These are phyloP conservation scores for Drosophila pseudotakahashii DNA, from an alignment of 2,888 invertebrate species.

Conservation along the genomic window DNA sequence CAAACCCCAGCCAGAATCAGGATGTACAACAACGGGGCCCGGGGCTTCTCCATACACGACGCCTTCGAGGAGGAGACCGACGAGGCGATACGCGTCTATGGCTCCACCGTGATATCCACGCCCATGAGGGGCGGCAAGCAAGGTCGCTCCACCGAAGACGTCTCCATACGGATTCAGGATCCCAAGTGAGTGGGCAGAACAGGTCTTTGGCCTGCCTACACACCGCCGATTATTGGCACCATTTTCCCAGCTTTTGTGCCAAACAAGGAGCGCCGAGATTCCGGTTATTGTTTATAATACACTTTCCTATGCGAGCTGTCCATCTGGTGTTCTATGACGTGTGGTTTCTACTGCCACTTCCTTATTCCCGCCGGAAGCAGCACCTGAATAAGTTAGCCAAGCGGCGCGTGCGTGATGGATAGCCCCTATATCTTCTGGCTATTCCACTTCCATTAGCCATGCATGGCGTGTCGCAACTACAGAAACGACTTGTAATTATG, in stretches of 20 bases:
- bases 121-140: conserved; percentile 86
- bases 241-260: conserved; percentile 48
- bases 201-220: conserved; percentile 45
- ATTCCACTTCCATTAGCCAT: conserved; percentile 55
- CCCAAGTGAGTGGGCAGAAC: conserved; percentile 81
- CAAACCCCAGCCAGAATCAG: conserved; percentile 7
- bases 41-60: conserved; percentile 91
- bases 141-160: conserved; percentile 86
- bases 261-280: conserved; percentile 19
- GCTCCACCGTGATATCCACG: conserved; percentile 90
- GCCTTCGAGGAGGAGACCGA: conserved; percentile 94
- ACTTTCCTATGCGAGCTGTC: too few species aligned
- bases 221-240: conserved; percentile 54
- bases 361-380: conserved; percentile 65
- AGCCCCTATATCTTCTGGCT: background rate
- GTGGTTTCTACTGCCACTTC: conserved; percentile 27
- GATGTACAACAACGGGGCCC: conserved; percentile 75
- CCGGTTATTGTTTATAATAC: conserved; percentile 31
- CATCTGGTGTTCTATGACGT: conserved; percentile 21
- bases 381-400: conserved; percentile 40
- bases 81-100: conserved; percentile 92
- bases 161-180: conserved; percentile 85
- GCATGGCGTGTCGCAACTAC: conserved; percentile 56
- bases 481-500: conserved; percentile 59
- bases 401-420: conserved; percentile 65